These are phyloP conservation scores for Latheticus oryzae DNA, from an alignment of 2,888 invertebrate species.

Conservation along the genomic window DNA sequence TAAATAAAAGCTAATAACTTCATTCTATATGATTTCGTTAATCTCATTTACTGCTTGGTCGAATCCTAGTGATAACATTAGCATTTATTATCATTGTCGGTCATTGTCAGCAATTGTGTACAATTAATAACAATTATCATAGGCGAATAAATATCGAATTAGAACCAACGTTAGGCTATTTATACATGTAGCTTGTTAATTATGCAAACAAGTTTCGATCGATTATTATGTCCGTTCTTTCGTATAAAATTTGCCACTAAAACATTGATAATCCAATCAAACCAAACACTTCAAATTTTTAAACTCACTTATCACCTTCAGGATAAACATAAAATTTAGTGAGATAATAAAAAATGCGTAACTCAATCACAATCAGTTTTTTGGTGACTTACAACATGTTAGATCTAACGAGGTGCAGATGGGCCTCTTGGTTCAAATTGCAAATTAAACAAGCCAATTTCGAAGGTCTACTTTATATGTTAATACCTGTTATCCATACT, in stretches of 20 bases:
- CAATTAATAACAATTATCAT: slow-evolving; percentile 32
- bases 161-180: slow-evolving; percentile 23
- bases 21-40: slow-evolving; percentile 1
- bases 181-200: slow-evolving; percentile 29
- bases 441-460: slow-evolving; percentile 41
- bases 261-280: too few relatives aligned
- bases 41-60: slow-evolving; percentile 6
- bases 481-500: slow-evolving; percentile 45
- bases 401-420: slow-evolving; percentile 34
- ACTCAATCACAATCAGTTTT: slow-evolving; percentile 3
- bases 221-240: slow-evolving; percentile 8
- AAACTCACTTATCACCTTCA: too few relatives aligned
- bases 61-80: slow-evolving; percentile 6
- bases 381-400: slow-evolving; percentile 21
- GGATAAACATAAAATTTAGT: neutral
- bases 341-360: neutral
- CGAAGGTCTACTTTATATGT: slow-evolving; percentile 42
- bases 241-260: neutral
- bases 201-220: slow-evolving; percentile 21
- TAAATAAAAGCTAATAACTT: neutral
- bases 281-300: too few relatives aligned
- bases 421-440: slow-evolving; percentile 36
- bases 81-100: slow-evolving; percentile 16
- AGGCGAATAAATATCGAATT: slow-evolving; percentile 23
- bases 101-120: slow-evolving; percentile 24